Evolutionary conservation across 2,888 invertebrate species (phyloP).

Genomic region (Protodeltote pygarga): DNA sequence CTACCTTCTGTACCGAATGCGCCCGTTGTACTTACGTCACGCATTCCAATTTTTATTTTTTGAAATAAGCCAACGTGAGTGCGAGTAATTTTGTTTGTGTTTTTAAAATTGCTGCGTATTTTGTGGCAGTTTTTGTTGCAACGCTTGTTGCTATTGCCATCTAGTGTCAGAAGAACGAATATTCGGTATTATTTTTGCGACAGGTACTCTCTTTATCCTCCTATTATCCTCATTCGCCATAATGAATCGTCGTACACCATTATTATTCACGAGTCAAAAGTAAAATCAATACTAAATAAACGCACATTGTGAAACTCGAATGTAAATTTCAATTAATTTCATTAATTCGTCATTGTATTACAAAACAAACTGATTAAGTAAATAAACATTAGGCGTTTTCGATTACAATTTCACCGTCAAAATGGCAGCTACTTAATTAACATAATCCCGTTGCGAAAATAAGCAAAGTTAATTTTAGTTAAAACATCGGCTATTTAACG

Average conservation of each 20-base stretch:
- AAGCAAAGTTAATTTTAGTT: conserved; percentile 71
- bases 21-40: conserved; percentile 53
- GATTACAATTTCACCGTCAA: conserved; percentile 69
- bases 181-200: conserved; percentile 38
- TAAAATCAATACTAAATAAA: conserved; percentile 24
- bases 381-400: conserved; percentile 73
- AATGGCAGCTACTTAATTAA: conserved; percentile 71
- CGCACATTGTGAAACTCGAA: conserved; percentile 14
- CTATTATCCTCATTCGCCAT: conserved; percentile 25
- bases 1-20: conserved; percentile 52
- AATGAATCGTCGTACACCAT: conserved; percentile 19
- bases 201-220: conserved; percentile 31
- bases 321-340: conserved; percentile 45
- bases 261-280: conserved; percentile 17
- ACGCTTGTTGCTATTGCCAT: conserved; percentile 34
- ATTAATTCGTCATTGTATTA: conserved; percentile 53
- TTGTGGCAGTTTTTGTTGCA: conserved; percentile 39
- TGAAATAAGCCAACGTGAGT: conserved; percentile 46
- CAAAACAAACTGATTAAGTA: conserved; percentile 74
- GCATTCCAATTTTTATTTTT: conserved; percentile 53
- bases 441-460: conserved; percentile 72
- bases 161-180: conserved; percentile 33
- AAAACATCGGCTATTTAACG: conserved; percentile 63
- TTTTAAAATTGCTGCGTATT: conserved; percentile 45
- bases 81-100: conserved; percentile 51